Percentiles rank a stretch among this genome's conserved stretches.
Conservation (phyloP, 2,797 vertebrate species). For the Leucoraja ocellata region DNA sequence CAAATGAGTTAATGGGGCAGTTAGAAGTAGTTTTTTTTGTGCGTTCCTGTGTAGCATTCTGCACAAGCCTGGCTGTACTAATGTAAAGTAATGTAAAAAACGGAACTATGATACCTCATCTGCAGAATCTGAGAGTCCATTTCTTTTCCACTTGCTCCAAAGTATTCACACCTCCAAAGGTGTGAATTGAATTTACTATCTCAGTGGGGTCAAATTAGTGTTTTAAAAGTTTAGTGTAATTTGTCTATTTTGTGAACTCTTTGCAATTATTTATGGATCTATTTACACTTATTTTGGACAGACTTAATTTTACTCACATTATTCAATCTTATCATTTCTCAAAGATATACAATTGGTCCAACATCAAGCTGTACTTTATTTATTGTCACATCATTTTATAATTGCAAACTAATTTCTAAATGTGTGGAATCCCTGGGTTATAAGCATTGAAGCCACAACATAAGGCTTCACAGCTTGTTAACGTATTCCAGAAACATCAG, state of each 20-base stretch:
- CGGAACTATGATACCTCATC: neutral
- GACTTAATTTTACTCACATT: neutral
- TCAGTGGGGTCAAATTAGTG: neutral
- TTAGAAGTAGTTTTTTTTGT: no score
- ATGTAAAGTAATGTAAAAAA: no score
- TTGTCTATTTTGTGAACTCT: neutral
- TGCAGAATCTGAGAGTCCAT: neutral
- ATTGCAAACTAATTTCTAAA: slow-evolving; percentile 8
- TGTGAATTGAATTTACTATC: neutral
- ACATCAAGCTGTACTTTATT: neutral
- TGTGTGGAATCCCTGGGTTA: neutral
- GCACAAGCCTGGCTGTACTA: no score
- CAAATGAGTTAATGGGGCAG: no score
- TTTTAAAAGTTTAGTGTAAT: neutral
- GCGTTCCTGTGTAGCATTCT: no score
- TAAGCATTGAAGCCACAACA: slow-evolving; percentile 29
- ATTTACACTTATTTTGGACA: neutral
- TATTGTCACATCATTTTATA: slow-evolving; percentile 24
- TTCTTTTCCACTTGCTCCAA: neutral
- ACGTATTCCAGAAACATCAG: neutral
- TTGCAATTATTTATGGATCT: neutral
- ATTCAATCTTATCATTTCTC: neutral
- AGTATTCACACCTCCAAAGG: neutral
- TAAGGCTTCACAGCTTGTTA: slow-evolving; percentile 32
- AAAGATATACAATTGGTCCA: neutral